Conservation (phyloP, 2,797 vertebrate genomes). For the Poecilia picta region DNA sequence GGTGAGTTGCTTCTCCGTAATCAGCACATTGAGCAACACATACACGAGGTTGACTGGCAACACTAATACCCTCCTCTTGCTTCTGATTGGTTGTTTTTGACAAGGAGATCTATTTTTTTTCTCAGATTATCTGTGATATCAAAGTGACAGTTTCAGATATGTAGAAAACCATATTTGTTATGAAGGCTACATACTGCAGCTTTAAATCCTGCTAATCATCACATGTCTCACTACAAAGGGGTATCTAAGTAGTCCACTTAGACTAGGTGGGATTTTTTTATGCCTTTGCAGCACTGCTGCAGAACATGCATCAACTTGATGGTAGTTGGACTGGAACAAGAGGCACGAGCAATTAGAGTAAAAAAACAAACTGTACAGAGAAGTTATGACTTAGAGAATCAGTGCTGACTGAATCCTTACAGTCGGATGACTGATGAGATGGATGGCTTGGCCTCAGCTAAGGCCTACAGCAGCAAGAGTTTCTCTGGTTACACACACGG, state of each 20-base stretch:
- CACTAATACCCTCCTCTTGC: too few species aligned
- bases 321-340: slow-evolving; percentile 31
- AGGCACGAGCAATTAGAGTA: slow-evolving; percentile 47
- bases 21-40: too few species aligned
- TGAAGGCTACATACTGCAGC: background rate
- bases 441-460: slow-evolving; percentile 56
- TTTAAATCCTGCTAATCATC: slow-evolving; percentile 45
- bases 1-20: too few species aligned
- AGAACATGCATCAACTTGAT: slow-evolving; percentile 33
- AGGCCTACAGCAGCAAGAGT: slow-evolving; percentile 64
- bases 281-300: slow-evolving; percentile 12
- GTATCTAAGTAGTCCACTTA: slow-evolving; percentile 41
- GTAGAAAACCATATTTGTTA: too few species aligned
- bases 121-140: too few species aligned
- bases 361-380: slow-evolving; percentile 56
- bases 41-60: too few species aligned
- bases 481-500: slow-evolving; percentile 73
- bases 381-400: slow-evolving; percentile 66
- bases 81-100: too few species aligned
- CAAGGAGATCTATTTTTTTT: too few species aligned
- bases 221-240: slow-evolving; percentile 44
- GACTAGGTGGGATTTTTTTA: slow-evolving; percentile 37
- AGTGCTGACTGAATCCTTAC: slow-evolving; percentile 57
- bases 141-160: too few species aligned
- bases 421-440: slow-evolving; percentile 66